These are phyloP conservation scores for Sycophila sp. DNA, from an alignment of 1,140 invertebrate genomes.

Conservation along the genomic window DNA sequence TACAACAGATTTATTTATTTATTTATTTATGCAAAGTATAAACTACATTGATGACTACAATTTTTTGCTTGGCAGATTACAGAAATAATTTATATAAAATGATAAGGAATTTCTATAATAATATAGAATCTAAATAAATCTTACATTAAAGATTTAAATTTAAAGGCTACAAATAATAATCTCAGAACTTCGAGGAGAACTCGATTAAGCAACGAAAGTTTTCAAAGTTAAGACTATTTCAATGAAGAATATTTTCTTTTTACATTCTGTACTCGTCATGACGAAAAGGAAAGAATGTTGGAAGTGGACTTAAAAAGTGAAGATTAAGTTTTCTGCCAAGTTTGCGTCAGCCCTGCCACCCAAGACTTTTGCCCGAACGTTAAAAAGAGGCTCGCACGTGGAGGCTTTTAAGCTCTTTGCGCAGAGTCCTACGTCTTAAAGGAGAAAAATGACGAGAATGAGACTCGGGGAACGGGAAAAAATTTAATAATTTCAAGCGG, in stretches of 20 bases:
- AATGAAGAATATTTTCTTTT: slow-evolving; percentile 7
- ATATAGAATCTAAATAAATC: too few relatives aligned
- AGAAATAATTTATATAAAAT: too few relatives aligned
- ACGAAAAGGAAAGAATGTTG: not conserved
- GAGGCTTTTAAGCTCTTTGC: slow-evolving; percentile 49
- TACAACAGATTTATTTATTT: too few relatives aligned
- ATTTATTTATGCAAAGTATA: too few relatives aligned
- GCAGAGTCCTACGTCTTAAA: slow-evolving; percentile 38
- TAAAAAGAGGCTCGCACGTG: slow-evolving; percentile 23
- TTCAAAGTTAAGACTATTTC: not conserved
- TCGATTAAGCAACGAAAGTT: not conserved
- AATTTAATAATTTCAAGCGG: too few relatives aligned
- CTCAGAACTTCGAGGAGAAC: too few relatives aligned
- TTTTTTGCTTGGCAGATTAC: too few relatives aligned
- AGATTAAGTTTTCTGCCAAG: not conserved
- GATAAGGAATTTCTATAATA: too few relatives aligned
- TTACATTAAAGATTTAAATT: too few relatives aligned
- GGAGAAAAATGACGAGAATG: slow-evolving; percentile 19
- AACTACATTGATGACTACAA: too few relatives aligned
- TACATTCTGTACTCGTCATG: not conserved
- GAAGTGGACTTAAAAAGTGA: slow-evolving; percentile 6
- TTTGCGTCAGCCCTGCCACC: not conserved
- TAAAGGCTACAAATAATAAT: too few relatives aligned
- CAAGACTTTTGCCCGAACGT: not conserved
- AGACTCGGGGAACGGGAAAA: too few relatives aligned